A percentile compares a stretch with the other conserved stretches of the same genome.
Conservation (phyloP, 2,888 invertebrate genomes). For the Vesta saturnalis region DNA sequence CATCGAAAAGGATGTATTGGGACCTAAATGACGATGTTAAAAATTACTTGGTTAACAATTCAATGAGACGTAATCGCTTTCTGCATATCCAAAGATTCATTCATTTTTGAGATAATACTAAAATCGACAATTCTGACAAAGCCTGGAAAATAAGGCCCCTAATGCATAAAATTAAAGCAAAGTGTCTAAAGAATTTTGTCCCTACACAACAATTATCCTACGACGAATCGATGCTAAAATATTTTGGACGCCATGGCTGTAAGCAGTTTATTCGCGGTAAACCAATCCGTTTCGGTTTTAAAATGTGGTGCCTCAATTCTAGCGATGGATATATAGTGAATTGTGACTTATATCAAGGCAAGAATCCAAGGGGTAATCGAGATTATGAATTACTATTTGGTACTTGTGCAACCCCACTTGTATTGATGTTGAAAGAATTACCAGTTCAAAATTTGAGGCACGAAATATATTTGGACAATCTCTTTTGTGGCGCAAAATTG, state of each 20-base stretch:
- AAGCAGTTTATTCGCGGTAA: constrained; percentile 45
- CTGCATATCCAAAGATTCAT: neutral
- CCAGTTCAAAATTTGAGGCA: neutral
- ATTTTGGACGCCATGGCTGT: too few species aligned
- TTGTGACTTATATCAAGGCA: constrained; percentile 45
- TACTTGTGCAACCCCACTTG: neutral
- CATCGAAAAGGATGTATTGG: neutral
- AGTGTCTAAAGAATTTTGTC: neutral
- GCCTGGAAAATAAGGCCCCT: neutral
- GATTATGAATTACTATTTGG: constrained; percentile 15
- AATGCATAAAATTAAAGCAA: too few species aligned
- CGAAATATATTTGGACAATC: neutral
- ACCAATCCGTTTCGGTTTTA: constrained; percentile 49
- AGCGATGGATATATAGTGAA: constrained; percentile 35
- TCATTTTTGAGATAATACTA: neutral
- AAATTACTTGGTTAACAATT: too few species aligned
- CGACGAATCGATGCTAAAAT: too few species aligned
- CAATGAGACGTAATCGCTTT: too few species aligned
- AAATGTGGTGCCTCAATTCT: too few species aligned
- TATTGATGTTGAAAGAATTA: neutral
- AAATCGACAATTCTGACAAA: too few species aligned
- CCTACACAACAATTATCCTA: too few species aligned
- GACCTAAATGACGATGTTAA: neutral
- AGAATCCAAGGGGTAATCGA: constrained; percentile 6
- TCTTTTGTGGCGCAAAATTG: neutral